Base-by-base conservation (phyloP, 2,797 vertebrate genomes). In the Etheostoma nigrum region DNA sequence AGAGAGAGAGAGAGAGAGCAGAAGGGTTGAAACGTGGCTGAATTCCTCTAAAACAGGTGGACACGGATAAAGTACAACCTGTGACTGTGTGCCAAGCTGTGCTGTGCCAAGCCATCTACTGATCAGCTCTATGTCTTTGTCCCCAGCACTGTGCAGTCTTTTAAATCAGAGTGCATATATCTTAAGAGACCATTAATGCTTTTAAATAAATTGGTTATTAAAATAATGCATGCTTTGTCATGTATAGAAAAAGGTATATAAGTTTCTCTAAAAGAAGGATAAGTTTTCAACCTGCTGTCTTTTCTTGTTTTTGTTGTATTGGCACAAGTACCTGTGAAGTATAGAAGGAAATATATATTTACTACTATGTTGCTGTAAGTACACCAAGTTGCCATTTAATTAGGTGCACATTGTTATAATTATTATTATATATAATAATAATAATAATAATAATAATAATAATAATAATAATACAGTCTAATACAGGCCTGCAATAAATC, bases 101-200 rank as follows among this genome's bases (percentile, higher is more conserved):
- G 71, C 53, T 2, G 60, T 63, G 65, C 69, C 78, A 59, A 48
- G 59, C 23, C 60, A 72, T 81, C 48, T 21, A 52, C 68, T 63
- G 47, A 84, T 63, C 72, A 72, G 67, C 55, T 79, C 65, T 55
- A n/a, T 13, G 60, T 54, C 52, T 72, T 67, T 49, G 61, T 58
- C 73, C 54, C 59, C 74, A 74, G 58, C 58, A 69, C 49, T 7
- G 25, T 42, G 25, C 12, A 60, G 48, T 27, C 27, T 13, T 52
- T 19, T 21, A 12, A 51, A 53, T n/a, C 25, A 75, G 13, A 19
- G 23, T 16, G n/a, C 7, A 5, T 8, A 5, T 8, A 15, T 44
- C 76, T 51, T 27, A 63, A 25, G 9, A 55, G 25, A 6, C 33
- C 14, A 30, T 23, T 65, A 36, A 55, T 62, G 62, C 47, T 74